Evolutionary conservation across 2,888 invertebrate genomes (phyloP).

Genomic region (Tachina fera): DNA sequence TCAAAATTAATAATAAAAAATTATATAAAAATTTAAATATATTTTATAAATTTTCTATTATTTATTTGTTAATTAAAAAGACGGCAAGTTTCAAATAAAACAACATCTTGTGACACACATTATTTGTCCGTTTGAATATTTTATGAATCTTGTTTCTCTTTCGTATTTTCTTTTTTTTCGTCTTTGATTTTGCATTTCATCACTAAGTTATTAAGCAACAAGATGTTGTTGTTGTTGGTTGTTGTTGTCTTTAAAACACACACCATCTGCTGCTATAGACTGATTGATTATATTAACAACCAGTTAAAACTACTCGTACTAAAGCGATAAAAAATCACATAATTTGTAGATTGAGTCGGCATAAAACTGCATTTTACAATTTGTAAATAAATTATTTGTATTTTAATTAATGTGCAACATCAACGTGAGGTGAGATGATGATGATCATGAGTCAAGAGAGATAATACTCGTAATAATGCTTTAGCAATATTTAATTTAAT

Average conservation of each 20-base stretch:
- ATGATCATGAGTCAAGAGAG: conserved; percentile 16
- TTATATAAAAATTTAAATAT: not conserved
- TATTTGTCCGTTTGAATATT: not conserved
- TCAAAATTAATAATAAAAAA: not conserved
- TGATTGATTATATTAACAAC: conserved; percentile 38
- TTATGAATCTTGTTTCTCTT: conserved; percentile 10
- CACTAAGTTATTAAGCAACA: conserved; percentile 13
- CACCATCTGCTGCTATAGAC: conserved; percentile 17
- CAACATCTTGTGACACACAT: not conserved
- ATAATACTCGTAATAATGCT: conserved; percentile 7
- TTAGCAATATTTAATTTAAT: conserved; percentile 36
- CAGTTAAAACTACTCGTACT: conserved; percentile 1
- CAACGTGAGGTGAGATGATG: conserved; percentile 37
- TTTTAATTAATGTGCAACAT: conserved; percentile 21
- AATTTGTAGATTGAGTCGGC: conserved; percentile 6
- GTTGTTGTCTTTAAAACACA: not conserved
- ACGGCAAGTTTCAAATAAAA: not conserved
- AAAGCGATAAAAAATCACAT: conserved; percentile 25
- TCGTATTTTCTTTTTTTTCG: too few relatives aligned
- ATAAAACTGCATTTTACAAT: not conserved
- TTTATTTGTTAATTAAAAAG: not conserved
- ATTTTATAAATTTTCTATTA: not conserved
- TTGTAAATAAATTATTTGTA: conserved; percentile 10
- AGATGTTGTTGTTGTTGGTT: not conserved
- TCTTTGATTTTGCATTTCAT: conserved; percentile 5